phyloP scores from a whole-genome alignment of 2,113 vertebrate species.

The Engystomops pustulosus region DNA sequence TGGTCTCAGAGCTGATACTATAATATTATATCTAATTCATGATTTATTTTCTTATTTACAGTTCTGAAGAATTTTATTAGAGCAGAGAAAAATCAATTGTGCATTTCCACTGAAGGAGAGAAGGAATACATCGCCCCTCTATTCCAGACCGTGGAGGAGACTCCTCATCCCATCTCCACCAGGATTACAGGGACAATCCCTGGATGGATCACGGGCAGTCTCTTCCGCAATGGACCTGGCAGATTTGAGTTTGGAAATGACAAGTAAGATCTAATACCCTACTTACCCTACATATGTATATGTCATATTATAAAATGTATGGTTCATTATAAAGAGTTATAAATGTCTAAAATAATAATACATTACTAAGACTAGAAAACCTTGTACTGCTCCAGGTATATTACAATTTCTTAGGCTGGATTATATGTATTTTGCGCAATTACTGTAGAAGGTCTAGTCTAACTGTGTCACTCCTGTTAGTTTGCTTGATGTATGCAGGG shows the following conservation, averaged over 20 bases:
- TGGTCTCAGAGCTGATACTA: no score
- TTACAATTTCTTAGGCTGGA: no score
- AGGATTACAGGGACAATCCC: slow-evolving; percentile 81
- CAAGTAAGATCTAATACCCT: slow-evolving; percentile 72
- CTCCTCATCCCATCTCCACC: slow-evolving; percentile 73
- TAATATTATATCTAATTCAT: background rate
- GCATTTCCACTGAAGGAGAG: slow-evolving; percentile 64
- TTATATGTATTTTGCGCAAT: no score
- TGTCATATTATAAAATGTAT: no score
- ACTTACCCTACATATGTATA: no score
- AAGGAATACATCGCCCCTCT: slow-evolving; percentile 79
- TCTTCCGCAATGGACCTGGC: slow-evolving; percentile 90
- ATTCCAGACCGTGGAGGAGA: slow-evolving; percentile 79
- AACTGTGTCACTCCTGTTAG: no score
- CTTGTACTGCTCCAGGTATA: no score
- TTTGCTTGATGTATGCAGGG: no score
- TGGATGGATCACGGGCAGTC: slow-evolving; percentile 83
- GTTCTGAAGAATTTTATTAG: slow-evolving; percentile 61
- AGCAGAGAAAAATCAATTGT: slow-evolving; percentile 60
- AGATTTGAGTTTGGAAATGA: slow-evolving; percentile 93
- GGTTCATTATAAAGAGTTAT: no score
- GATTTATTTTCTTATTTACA: slow-evolving; percentile 59
- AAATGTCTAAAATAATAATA: no score
- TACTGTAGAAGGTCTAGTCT: no score
- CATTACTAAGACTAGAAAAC: no score